Percentiles rank a stretch among this genome's conserved stretches.
These are phyloP conservation scores for Dicyrtomina minuta DNA, from an alignment of 2,888 invertebrate species.

Conservation along the genomic window DNA sequence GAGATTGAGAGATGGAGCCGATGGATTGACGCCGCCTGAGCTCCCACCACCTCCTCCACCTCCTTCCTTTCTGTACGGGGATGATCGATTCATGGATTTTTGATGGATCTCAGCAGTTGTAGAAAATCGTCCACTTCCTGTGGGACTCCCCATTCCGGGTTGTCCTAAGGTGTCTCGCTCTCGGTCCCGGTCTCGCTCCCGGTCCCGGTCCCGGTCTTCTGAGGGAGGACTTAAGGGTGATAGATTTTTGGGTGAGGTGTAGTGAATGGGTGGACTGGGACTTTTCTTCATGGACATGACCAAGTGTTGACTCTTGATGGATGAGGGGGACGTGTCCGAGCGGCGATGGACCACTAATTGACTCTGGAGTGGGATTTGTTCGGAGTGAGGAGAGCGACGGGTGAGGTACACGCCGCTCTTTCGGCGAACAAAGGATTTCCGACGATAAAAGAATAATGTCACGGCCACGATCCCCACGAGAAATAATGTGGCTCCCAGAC, in stretches of 20 bases:
- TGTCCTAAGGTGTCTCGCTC: no score
- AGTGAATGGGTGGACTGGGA: conserved; percentile 50
- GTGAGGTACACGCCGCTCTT: conserved; percentile 50
- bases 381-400: conserved; percentile 47
- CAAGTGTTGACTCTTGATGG: conserved; percentile 45
- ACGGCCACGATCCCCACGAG: conserved; percentile 64
- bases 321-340: conserved; percentile 22
- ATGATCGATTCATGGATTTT: background rate
- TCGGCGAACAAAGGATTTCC: conserved; percentile 57
- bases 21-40: no score
- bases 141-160: conserved; percentile 29
- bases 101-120: conserved; percentile 34
- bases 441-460: conserved; percentile 68
- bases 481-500: conserved; percentile 65
- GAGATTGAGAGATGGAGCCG: conserved; percentile 13
- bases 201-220: conserved; percentile 41
- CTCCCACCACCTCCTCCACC: background rate
- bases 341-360: conserved; percentile 47
- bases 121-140: conserved; percentile 28
- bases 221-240: conserved; percentile 47
- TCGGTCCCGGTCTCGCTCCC: no score
- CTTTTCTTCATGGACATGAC: conserved; percentile 48
- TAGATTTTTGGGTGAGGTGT: conserved; percentile 45
- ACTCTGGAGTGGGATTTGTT: conserved; percentile 49
- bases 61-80: conserved; percentile 5